Percentiles rank a stretch among this genome's conserved stretches.
These are phyloP conservation scores for Sitobion miscanthi DNA, from an alignment of 1,140 invertebrate species.

Conservation along the genomic window DNA sequence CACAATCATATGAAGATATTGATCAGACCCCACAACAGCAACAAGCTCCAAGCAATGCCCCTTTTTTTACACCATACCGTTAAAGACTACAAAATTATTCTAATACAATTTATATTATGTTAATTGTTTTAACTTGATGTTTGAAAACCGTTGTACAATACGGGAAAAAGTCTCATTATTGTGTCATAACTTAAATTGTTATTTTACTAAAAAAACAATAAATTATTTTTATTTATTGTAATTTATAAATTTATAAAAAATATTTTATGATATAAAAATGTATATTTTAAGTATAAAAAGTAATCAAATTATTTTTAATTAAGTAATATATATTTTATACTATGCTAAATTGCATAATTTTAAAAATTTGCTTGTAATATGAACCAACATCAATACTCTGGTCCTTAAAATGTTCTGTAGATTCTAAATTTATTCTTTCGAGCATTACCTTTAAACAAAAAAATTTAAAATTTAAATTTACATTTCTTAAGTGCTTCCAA, in stretches of 20 bases:
- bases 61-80: conserved; percentile 54
- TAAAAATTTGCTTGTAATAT: not conserved
- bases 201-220: not conserved
- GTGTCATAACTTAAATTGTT: conserved; percentile 20
- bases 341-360: not conserved
- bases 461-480: not conserved
- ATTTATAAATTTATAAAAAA: conserved; percentile 25
- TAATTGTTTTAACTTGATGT: not conserved
- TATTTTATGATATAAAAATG: conserved; percentile 20
- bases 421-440: not conserved
- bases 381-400: not conserved
- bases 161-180: conserved; percentile 21
- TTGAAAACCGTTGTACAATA: not conserved
- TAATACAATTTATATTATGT: not conserved
- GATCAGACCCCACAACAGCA: conserved; percentile 30
- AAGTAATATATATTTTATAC: conserved; percentile 25
- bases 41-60: conserved; percentile 40
- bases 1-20: conserved; percentile 51
- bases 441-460: not conserved
- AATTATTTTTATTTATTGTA: conserved; percentile 30
- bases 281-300: conserved; percentile 28
- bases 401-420: not conserved
- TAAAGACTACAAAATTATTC: conserved; percentile 45
- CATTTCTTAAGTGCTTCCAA: not conserved
- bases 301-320: not conserved